These are phyloP conservation scores for Otolemur garnettii DNA, from an alignment of 2,113 vertebrate species.

Conservation along the genomic window DNA sequence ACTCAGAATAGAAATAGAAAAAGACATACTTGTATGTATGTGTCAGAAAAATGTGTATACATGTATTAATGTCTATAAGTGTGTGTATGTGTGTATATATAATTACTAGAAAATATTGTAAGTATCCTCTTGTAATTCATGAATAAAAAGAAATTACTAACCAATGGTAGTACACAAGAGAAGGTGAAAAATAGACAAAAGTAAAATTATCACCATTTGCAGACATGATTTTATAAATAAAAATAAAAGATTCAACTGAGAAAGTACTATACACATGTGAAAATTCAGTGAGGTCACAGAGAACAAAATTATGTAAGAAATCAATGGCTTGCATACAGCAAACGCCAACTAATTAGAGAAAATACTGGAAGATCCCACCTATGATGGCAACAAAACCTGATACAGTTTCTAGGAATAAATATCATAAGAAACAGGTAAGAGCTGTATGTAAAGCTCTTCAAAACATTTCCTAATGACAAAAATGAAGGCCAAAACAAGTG, in stretches of 20 bases:
- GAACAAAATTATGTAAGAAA: background rate
- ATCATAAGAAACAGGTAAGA: background rate
- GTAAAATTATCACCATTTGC: background rate
- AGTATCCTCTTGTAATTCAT: background rate
- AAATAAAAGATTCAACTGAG: background rate
- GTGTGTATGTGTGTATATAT: background rate
- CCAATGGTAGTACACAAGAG: background rate
- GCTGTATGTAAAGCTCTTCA: background rate
- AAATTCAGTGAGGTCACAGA: background rate
- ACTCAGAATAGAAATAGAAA: background rate
- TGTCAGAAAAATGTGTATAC: background rate
- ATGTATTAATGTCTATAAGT: background rate
- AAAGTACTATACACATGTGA: background rate
- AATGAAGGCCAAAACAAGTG: constrained; percentile 5
- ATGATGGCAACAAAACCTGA: background rate
- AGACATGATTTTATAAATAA: background rate
- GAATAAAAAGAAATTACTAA: background rate
- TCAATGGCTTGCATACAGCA: background rate
- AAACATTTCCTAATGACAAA: background rate
- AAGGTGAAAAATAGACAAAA: background rate
- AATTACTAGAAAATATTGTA: background rate
- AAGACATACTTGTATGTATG: fast-evolving
- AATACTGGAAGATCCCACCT: background rate
- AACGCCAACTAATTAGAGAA: background rate
- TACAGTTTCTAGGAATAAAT: background rate